phyloP scores from a whole-genome alignment of 2,113 vertebrate species.

The Polypterus senegalus region DNA sequence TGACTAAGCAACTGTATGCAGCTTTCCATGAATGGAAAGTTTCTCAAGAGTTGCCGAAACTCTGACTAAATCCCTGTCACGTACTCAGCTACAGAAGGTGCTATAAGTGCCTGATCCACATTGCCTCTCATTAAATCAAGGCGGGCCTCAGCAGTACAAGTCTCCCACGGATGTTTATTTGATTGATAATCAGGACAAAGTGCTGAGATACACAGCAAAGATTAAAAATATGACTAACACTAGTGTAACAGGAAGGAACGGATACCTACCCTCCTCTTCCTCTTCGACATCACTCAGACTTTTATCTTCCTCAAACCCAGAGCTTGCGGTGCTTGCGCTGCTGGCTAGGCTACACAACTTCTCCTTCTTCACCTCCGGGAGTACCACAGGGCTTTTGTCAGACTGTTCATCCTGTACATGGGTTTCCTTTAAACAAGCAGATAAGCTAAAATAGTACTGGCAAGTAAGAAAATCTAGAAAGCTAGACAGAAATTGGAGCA shows the following conservation, averaged over 20 bases:
- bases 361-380: constrained; percentile 29
- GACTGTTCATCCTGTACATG: constrained; percentile 31
- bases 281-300: constrained; percentile 52
- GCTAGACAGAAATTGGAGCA: too few relatives aligned
- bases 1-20: too few relatives aligned
- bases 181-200: constrained; percentile 53
- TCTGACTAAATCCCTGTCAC: too few relatives aligned
- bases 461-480: too few relatives aligned
- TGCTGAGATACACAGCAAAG: constrained; percentile 43
- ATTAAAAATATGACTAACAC: constrained; percentile 45
- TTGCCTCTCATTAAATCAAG: too few relatives aligned
- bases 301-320: constrained; percentile 60
- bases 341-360: constrained; percentile 45
- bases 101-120: too few relatives aligned
- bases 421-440: constrained; percentile 39
- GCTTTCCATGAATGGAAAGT: too few relatives aligned
- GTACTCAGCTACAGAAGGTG: too few relatives aligned
- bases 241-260: constrained; percentile 49
- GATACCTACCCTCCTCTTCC: constrained; percentile 60
- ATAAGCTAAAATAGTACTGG: background rate
- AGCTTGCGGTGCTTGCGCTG: constrained; percentile 45
- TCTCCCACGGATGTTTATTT: constrained; percentile 62
- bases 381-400: constrained; percentile 34
- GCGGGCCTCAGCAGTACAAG: constrained; percentile 6
- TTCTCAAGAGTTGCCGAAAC: too few relatives aligned